Evolutionary conservation across 2,113 vertebrate species (phyloP).

Genomic region (Caloenas nicobarica): DNA sequence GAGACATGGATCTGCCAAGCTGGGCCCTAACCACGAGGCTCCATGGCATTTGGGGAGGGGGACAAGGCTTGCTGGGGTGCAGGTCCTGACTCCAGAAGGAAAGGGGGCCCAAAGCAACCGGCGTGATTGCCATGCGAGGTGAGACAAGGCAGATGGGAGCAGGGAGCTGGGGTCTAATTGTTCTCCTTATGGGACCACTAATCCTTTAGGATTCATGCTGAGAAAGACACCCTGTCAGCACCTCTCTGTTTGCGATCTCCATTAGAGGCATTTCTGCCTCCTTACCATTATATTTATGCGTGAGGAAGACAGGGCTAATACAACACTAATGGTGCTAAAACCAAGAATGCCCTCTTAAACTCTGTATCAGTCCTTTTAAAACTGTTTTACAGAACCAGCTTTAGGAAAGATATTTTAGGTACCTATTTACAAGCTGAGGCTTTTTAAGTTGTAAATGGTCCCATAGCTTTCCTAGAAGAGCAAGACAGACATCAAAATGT

Average conservation of each 20-base stretch:
- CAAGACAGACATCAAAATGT: not conserved
- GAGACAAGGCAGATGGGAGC: not conserved
- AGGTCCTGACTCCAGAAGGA: not conserved
- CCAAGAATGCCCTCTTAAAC: not conserved
- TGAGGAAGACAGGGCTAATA: not conserved
- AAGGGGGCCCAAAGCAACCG: not conserved
- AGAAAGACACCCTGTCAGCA: not conserved
- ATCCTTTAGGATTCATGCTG: not conserved
- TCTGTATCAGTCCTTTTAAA: not conserved
- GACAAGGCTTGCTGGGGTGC: not conserved
- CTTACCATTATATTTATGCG: not conserved
- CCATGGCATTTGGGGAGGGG: not conserved
- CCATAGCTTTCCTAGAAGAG: not conserved
- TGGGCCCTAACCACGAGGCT: fast-evolving
- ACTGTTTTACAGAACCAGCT: not conserved
- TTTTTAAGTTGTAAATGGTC: not conserved
- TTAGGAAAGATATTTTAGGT: not conserved
- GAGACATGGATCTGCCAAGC: not conserved
- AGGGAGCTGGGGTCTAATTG: not conserved
- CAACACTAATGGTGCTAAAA: not conserved
- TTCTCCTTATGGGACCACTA: not conserved
- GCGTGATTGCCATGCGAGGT: fast-evolving
- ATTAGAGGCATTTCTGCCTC: not conserved
- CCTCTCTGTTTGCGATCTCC: not conserved
- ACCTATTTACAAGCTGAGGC: not conserved